Conservation (phyloP, 2,888 invertebrate genomes). For the Micoletzkya japonica region DNA sequence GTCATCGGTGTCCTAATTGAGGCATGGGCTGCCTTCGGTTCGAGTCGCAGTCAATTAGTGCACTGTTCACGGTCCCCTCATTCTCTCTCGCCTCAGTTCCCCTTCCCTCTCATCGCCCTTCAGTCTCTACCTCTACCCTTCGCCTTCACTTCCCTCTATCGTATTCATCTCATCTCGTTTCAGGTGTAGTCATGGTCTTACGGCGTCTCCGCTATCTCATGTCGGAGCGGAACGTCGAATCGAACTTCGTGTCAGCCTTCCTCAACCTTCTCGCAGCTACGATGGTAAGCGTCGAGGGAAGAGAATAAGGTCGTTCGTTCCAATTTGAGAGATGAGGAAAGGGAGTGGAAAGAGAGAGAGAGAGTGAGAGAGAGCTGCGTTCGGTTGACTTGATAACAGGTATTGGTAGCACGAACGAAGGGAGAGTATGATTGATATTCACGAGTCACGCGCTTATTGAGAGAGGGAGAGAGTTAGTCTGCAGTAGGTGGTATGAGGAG, state of each 20-base stretch:
- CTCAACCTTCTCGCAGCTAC: slow-evolving; percentile 27
- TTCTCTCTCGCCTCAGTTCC: background rate
- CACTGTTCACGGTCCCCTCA: background rate
- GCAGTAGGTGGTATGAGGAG: no score
- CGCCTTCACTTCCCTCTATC: background rate
- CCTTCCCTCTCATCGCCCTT: background rate
- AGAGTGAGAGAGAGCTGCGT: background rate
- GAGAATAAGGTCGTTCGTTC: background rate
- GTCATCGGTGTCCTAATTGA: background rate
- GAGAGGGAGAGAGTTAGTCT: no score
- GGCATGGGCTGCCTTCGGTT: background rate
- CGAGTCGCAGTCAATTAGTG: background rate
- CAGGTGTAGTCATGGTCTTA: slow-evolving; percentile 6
- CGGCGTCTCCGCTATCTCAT: slow-evolving; percentile 22
- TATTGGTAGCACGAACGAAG: no score
- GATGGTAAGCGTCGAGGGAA: slow-evolving; percentile 12
- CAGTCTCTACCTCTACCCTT: background rate
- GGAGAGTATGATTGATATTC: no score
- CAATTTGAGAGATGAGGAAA: background rate
- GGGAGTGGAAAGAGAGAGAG: background rate
- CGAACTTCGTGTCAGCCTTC: slow-evolving; percentile 28
- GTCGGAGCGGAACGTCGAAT: slow-evolving; percentile 13
- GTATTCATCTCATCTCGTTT: background rate
- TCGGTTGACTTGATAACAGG: no score
- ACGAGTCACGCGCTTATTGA: no score